Conservation (phyloP, 2,888 invertebrate species). For the Oligia fasciuncula region DNA sequence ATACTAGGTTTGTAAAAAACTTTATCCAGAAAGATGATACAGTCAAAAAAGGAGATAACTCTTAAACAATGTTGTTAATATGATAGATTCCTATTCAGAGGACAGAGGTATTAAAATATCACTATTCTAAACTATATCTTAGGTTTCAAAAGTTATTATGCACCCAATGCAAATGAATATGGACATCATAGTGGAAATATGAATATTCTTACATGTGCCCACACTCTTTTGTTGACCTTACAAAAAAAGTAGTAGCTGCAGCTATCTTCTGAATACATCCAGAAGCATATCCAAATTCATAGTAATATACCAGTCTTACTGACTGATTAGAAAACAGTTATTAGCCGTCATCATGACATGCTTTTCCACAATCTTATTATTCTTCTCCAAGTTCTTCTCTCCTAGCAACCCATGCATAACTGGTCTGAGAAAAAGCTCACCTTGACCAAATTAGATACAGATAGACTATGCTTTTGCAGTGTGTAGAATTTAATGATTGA, state of each 20-base stretch:
- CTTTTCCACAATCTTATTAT: neutral
- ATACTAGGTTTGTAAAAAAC: slow-evolving; percentile 93
- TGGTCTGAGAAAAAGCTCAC: neutral
- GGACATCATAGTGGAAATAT: neutral
- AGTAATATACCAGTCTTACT: neutral
- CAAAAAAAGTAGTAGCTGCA: no score
- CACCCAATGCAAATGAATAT: neutral
- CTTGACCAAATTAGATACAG: slow-evolving; percentile 33
- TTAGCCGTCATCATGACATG: neutral
- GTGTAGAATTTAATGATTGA: slow-evolving; percentile 15
- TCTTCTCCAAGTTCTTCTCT: neutral
- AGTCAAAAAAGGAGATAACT: neutral
- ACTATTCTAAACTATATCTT: neutral
- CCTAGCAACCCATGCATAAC: neutral
- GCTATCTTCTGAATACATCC: neutral
- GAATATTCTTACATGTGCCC: neutral
- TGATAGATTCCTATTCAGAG: neutral
- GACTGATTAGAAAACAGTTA: neutral
- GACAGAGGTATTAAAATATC: neutral
- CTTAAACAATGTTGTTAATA: neutral
- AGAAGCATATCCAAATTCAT: neutral
- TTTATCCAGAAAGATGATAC: neutral
- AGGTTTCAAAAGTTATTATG: neutral
- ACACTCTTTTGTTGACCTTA: neutral
- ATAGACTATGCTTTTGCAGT: slow-evolving; percentile 13